Evolutionary conservation across 2,113 vertebrate genomes (phyloP).

Genomic region (Chinchilla lanigera): DNA sequence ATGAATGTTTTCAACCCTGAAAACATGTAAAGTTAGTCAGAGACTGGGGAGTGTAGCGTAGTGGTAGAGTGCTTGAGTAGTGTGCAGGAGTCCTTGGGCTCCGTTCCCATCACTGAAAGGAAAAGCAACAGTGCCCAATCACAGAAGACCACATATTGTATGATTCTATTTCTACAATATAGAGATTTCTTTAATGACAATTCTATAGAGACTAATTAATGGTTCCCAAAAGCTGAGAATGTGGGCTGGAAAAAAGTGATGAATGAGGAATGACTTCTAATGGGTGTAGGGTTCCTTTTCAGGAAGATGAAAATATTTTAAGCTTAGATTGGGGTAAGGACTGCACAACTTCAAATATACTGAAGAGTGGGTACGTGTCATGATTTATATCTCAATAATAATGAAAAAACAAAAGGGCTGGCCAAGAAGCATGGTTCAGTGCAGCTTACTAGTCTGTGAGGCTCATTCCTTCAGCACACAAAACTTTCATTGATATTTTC

Average conservation of each 20-base stretch:
- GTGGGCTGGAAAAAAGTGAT: background rate
- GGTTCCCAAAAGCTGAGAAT: background rate
- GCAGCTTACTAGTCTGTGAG: background rate
- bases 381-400: constrained; percentile 39
- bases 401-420: background rate
- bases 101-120: background rate
- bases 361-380: constrained; percentile 16
- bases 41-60: background rate
- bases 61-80: background rate
- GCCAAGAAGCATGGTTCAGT: background rate
- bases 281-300: background rate
- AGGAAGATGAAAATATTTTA: background rate
- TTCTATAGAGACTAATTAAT: background rate
- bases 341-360: background rate
- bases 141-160: background rate
- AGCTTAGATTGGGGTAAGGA: background rate
- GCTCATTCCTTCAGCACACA: background rate
- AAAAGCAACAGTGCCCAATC: background rate
- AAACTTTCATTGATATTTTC: background rate
- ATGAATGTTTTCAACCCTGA: background rate
- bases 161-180: background rate
- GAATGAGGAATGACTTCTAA: background rate
- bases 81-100: background rate
- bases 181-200: constrained; percentile 7
- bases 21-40: constrained; percentile 1